Percentiles rank a stretch among this genome's conserved stretches.
Evolutionary conservation across 2,113 vertebrate genomes (phyloP).

Genomic region (Eudyptes chrysolophus): DNA sequence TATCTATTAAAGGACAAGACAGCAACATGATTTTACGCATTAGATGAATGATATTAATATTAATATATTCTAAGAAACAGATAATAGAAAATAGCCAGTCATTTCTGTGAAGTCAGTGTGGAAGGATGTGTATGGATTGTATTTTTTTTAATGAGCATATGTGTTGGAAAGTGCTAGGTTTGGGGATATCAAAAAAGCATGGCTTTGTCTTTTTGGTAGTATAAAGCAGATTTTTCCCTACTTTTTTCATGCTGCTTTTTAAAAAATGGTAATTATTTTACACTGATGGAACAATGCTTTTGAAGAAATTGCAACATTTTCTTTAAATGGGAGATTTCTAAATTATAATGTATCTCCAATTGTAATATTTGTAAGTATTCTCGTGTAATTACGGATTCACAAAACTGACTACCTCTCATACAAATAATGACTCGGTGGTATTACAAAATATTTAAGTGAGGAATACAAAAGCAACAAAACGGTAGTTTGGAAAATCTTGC

Average conservation of each 20-base stretch:
- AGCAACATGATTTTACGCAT: not conserved
- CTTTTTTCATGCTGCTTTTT: not conserved
- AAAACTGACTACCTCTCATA: not conserved
- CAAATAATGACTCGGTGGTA: not conserved
- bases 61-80: not conserved
- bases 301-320: not conserved
- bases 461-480: not conserved
- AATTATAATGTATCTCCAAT: not conserved
- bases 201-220: not conserved
- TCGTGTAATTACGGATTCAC: not conserved
- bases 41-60: not conserved
- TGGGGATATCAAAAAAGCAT: rapidly evolving
- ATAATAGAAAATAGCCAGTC: not conserved
- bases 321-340: not conserved
- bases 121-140: not conserved
- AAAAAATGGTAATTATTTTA: not conserved
- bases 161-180: not conserved
- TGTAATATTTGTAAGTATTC: not conserved
- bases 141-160: not conserved
- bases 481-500: not conserved
- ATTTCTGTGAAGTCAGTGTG: not conserved
- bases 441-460: not conserved
- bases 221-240: not conserved
- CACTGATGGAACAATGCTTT: not conserved
- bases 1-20: not conserved